Conservation (phyloP, 2,888 invertebrate species). For the Ormia ochracea region DNA sequence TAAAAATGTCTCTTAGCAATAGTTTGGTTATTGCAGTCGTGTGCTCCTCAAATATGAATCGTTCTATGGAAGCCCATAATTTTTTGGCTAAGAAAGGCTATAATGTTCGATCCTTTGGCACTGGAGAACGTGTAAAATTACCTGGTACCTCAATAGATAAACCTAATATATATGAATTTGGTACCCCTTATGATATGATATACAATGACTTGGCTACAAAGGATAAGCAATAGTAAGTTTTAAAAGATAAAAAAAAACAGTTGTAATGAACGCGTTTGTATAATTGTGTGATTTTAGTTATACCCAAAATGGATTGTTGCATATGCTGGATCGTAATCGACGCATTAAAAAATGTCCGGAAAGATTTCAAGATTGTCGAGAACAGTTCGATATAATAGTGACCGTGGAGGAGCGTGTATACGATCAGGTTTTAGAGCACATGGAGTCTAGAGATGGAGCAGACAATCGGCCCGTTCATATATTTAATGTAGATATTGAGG, state of each 20-base stretch:
- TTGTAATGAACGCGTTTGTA: neutral
- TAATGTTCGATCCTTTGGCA: constrained; percentile 94
- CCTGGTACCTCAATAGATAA: constrained; percentile 95
- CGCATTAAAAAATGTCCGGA: constrained; percentile 96
- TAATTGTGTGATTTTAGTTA: constrained; percentile 80
- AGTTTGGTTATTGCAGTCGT: constrained; percentile 92
- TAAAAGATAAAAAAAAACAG: neutral
- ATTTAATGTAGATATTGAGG: constrained; percentile 98
- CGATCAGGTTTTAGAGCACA: constrained; percentile 97
- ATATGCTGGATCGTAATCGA: constrained; percentile 98
- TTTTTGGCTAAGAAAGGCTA: constrained; percentile 98
- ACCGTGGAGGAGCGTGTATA: constrained; percentile 99
- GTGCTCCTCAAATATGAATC: constrained; percentile 99
- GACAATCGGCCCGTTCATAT: constrained; percentile 95
- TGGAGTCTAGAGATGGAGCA: constrained; percentile 87
- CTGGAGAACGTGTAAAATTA: constrained; percentile 96
- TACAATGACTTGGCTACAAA: constrained; percentile 93
- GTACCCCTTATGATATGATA: constrained; percentile 95
- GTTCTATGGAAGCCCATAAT: constrained; percentile 99
- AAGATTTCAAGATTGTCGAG: constrained; percentile 91
- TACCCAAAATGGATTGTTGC: constrained; percentile 97
- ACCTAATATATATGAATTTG: constrained; percentile 98
- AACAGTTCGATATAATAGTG: constrained; percentile 96
- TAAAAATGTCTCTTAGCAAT: constrained; percentile 71
- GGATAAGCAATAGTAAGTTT: constrained; percentile 89